phyloP scores from a whole-genome alignment of 1,140 invertebrate genomes.

The Onthophagus taurus region DNA sequence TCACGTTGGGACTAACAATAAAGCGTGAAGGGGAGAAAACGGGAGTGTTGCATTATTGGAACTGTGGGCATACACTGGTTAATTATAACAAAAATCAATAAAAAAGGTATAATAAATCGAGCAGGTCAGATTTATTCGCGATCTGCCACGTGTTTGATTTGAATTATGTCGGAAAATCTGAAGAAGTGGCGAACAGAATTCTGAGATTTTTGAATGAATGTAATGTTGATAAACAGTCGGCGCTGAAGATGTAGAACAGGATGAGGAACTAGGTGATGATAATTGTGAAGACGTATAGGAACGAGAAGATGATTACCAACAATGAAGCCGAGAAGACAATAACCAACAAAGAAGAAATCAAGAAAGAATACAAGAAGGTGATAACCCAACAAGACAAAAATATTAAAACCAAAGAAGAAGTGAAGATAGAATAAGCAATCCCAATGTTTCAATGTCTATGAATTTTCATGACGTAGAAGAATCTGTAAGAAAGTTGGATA shows the following conservation, averaged over 20 bases:
- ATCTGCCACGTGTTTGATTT: slow-evolving; percentile 9
- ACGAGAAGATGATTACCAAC: not conserved
- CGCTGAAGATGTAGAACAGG: not conserved
- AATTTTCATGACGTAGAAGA: slow-evolving; percentile 21
- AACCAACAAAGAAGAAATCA: not conserved
- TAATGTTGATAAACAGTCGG: not conserved
- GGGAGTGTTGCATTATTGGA: no score
- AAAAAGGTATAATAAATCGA: no score
- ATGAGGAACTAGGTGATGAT: no score
- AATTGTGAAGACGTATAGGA: no score
- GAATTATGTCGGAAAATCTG: not conserved
- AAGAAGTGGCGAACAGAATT: slow-evolving; percentile 3
- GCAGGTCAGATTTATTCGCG: slow-evolving; percentile 3
- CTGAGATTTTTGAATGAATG: not conserved
- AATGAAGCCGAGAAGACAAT: not conserved
- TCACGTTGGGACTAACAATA: no score
- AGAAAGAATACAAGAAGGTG: not conserved
- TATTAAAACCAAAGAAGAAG: slow-evolving; percentile 1
- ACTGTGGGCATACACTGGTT: no score
- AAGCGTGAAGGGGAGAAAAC: no score
- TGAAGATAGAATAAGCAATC: not conserved
- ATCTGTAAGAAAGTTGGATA: slow-evolving; percentile 19
- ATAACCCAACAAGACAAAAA: not conserved
- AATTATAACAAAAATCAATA: no score
- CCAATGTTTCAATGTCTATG: slow-evolving; percentile 4